These are phyloP conservation scores for Hirudinaria manillensis DNA, from an alignment of 2,888 invertebrate genomes.

Conservation along the genomic window DNA sequence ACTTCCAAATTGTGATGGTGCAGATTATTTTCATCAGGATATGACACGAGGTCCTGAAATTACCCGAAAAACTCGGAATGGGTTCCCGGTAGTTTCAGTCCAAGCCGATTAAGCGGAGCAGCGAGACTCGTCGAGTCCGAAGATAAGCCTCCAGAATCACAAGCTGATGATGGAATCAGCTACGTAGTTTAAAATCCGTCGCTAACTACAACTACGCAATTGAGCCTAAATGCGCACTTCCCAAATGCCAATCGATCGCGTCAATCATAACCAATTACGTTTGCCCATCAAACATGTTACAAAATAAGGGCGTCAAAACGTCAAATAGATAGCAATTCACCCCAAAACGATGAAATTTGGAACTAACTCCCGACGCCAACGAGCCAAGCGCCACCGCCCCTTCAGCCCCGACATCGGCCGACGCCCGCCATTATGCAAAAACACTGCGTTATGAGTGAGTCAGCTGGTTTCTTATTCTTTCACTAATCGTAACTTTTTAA, in stretches of 20 bases:
- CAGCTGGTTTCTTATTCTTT: no score
- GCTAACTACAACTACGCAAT: constrained; percentile 15
- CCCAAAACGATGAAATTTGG: not conserved
- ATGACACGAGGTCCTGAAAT: no score
- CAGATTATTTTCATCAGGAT: no score
- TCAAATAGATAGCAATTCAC: not conserved
- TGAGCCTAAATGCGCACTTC: constrained; percentile 13
- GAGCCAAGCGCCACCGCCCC: constrained; percentile 8
- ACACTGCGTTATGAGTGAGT: not conserved
- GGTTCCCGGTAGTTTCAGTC: no score
- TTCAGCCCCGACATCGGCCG: constrained; percentile 12
- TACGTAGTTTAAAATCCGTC: constrained; percentile 12
- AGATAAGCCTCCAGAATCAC: constrained; percentile 5
- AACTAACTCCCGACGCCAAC: not conserved
- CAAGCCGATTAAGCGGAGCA: no score
- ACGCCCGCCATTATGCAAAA: constrained; percentile 28
- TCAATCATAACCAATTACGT: not conserved
- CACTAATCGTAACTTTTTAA: no score
- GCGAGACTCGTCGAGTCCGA: not conserved
- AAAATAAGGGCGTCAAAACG: no score
- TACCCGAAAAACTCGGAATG: no score
- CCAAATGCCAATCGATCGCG: not conserved
- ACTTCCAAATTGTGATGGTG: no score
- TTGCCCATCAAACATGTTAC: no score
- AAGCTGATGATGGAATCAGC: not conserved